Evolutionary conservation across 2,797 vertebrate species (phyloP), one percentile per base, ranked within the genome.

Genomic region (Tinamus major): DNA sequence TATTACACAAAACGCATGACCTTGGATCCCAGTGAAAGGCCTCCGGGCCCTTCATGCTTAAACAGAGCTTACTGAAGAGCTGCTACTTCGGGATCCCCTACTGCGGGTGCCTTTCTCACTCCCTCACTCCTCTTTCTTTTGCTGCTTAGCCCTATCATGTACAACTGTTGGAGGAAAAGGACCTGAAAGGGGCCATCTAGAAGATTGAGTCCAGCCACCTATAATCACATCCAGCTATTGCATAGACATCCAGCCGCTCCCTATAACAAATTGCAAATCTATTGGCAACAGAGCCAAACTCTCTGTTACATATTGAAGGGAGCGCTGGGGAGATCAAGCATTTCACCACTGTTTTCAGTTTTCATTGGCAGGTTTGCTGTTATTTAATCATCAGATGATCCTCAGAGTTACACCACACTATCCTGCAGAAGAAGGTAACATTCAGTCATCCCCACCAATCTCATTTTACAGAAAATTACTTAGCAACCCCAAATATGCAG

Each of bases 401-500:
- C 33, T 80, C 68, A 46, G 15, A 42, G 16, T 81, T 81, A 19
- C 18, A 76, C 64, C 17, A 23, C 44, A 18, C 16, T 62, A n/a
- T 64, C 10, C 29, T 64, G 10, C 10, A 48, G 20, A 61, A 18
- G 48, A 71, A 91, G 14, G 31, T 27, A 37, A 89, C 16, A 23
- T 18, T 78, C 0, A 0, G 48, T 44, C 33, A 76, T 51, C 3
- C 3, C 15, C 10, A 31, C 26, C 16, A n/a, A 15, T 46, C 33
- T 81, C 41, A 85, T 75, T 78, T 84, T 39, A 26, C 35, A 21
- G 46, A 84, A 81, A 68, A 76, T 69, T 53, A 20, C 55, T 86
- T 78, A 72, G 59, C 51, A 13, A 7, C 7, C 19, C 8, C 20
- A 31, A 12, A 42, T 39, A 14, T 62, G 44, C 65, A 71, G 10